Percentiles rank a stretch among this genome's conserved stretches.
Conservation (phyloP, 2,113 vertebrate species). For the Tiliqua scincoides region DNA sequence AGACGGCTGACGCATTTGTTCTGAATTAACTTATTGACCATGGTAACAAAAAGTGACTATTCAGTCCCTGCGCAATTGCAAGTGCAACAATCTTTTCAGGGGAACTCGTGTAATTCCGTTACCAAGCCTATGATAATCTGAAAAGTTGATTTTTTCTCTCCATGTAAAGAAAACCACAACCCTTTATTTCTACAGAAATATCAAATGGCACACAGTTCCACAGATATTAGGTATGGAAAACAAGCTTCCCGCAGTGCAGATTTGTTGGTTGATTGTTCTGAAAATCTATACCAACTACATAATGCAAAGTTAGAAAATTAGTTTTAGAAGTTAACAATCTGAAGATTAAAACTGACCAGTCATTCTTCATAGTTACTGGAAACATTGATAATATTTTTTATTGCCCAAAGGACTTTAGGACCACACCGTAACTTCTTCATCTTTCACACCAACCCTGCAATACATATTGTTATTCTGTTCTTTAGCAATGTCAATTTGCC, state of each 20-base stretch:
- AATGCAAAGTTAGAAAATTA: background rate
- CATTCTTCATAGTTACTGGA: background rate
- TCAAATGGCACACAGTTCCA: background rate
- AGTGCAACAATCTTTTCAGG: background rate
- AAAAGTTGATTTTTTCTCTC: background rate
- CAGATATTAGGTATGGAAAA: background rate
- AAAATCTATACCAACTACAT: background rate
- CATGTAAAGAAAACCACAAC: background rate
- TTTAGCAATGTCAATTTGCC: background rate
- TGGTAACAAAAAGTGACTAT: background rate
- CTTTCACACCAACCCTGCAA: background rate
- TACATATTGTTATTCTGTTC: background rate
- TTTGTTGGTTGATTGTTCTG: background rate
- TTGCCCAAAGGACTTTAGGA: background rate
- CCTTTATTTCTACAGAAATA: slow-evolving; percentile 15
- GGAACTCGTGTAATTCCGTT: background rate
- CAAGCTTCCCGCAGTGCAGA: background rate
- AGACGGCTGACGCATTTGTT: background rate
- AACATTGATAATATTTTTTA: background rate
- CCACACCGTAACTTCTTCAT: background rate
- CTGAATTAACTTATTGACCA: background rate
- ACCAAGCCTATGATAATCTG: background rate
- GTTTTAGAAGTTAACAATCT: background rate
- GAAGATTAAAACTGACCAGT: background rate
- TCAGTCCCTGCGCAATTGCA: background rate